Base-by-base conservation (phyloP, 2,888 invertebrate species). In the Luperina nickerlii region DNA sequence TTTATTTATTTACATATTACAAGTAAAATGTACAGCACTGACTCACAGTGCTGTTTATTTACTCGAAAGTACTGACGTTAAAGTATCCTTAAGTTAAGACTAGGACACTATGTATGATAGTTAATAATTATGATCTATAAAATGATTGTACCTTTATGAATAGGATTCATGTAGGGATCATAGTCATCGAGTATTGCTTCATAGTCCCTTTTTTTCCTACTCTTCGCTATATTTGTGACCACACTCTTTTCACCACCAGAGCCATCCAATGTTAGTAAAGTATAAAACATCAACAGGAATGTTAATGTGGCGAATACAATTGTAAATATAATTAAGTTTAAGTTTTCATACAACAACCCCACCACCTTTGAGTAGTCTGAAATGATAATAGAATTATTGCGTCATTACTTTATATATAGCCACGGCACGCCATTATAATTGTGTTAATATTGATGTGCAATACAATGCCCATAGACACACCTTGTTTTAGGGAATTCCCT, bases 301-400 rank as follows among this genome's bases (percentile, higher is more conserved):
- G 92, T 94, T 93, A 95, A 88, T 90, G 93, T 89, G 87, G 93
- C 88, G 90, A 94, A 83, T 82, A 92, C 87, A 78, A 93, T 86
- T 71, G 91, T 87, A 86, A 95, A 85, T 84, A 92, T 78, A 79
- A 94, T 83, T 76, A 93, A 87, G 91, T 91, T 91, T 84, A 92
- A 87, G 83, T 91, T 93, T 79, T 93, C 92, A 92, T 90, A 91
- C 88, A 86, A 92, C 87, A 91, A 88, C 86, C 92, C 96, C 94
- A 94, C 93, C 95, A 96, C 95, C 95, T 83, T 89, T 84, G 90
- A 85, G 88, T 89, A 90, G 86, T 90, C 96, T 96, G 96, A 95
- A 96, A 96, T 93, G 89, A 89, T 89, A 90, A 89, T 76, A 88
- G 60, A 79, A 81, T 79, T 77, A 83, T 48, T 82, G 69, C 54